Percentiles rank a stretch among this genome's conserved stretches.
These are phyloP conservation scores for Empis livida DNA, from an alignment of 2,888 invertebrate genomes.

Conservation along the genomic window DNA sequence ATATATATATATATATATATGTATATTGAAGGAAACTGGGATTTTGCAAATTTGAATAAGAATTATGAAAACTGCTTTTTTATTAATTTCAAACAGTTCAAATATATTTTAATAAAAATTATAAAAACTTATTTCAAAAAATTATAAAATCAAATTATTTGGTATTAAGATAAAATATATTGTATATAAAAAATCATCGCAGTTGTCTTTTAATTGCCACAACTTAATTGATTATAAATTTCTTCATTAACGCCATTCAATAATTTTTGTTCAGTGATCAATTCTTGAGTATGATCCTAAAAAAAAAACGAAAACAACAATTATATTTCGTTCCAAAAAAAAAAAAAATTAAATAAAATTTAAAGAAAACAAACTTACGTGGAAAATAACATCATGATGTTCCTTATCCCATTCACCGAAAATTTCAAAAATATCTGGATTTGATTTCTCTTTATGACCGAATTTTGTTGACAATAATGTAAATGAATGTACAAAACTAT, in stretches of 20 bases:
- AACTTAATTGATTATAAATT: no score
- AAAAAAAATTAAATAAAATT: not conserved
- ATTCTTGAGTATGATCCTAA: constrained; percentile 26
- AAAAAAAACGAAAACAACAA: not conserved
- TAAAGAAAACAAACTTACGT: constrained; percentile 23
- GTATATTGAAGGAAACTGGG: no score
- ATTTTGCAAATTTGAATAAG: no score
- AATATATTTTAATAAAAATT: no score
- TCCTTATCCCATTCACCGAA: constrained; percentile 28
- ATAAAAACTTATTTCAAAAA: no score
- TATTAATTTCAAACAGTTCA: no score
- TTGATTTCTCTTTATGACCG: constrained; percentile 21
- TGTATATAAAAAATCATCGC: no score
- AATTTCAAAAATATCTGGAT: constrained; percentile 31
- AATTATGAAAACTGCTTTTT: no score
- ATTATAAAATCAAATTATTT: no score
- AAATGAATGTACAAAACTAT: constrained; percentile 30
- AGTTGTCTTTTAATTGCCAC: no score
- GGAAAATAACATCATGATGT: constrained; percentile 26
- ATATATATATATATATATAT: no score
- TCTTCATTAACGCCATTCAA: constrained; percentile 16
- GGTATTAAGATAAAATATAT: no score
- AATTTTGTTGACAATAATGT: constrained; percentile 27
- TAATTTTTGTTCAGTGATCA: constrained; percentile 24
- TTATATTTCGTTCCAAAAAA: not conserved